Evolutionary conservation across 2,797 vertebrate genomes (phyloP), one percentile per base, ranked within the genome.

Genomic region (Oreochromis grahami): DNA sequence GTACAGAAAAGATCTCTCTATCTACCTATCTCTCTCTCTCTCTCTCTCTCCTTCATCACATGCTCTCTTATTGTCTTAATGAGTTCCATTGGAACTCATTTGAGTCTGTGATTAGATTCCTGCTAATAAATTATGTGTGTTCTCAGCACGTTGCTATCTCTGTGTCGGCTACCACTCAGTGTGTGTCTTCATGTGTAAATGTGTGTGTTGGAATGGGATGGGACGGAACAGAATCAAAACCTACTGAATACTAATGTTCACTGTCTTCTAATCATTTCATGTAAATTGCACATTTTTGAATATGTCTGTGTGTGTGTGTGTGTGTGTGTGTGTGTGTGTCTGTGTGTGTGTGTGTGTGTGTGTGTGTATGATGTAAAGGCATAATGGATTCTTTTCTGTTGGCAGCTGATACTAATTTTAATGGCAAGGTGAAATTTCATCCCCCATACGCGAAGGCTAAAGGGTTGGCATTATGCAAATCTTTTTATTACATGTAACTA

Each of bases 51-150:
- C 19, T 8, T 76, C 8, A 79, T 26, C 77, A 85, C 77, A 19
- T 50, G 51, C 55, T 82, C 60, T 76, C 21, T 92, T 87, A 91
- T 94, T 92, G 93, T 94, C 84, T 85, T 95, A 96, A 97, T 96
- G 94, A 96, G 92, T 93, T 96, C 93, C 95, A 94, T 65, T 94
- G 95, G 94, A 94, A 90, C 93, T 95, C 92, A 93, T 95, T 95
- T 94, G 82, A 91, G 85, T 86, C 89, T 81, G 89, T 93, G 92
- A 96, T 96, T 95, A 94, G 92, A 95, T 92, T 93, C 72, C 77
- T 86, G 87, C 83, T 95, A 93, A 95, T 96, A 94, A 94, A 95
- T 95, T 77, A 95, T 95, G 90, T 90, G 95, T 89, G 91, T 92
- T 93, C 92, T 91, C 95, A 88, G 93, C 91, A 94, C 93, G 94